Percentiles rank a stretch among this genome's conserved stretches.
These are phyloP conservation scores for Pseudopipra pipra DNA, from an alignment of 2,113 vertebrate species.

Conservation along the genomic window DNA sequence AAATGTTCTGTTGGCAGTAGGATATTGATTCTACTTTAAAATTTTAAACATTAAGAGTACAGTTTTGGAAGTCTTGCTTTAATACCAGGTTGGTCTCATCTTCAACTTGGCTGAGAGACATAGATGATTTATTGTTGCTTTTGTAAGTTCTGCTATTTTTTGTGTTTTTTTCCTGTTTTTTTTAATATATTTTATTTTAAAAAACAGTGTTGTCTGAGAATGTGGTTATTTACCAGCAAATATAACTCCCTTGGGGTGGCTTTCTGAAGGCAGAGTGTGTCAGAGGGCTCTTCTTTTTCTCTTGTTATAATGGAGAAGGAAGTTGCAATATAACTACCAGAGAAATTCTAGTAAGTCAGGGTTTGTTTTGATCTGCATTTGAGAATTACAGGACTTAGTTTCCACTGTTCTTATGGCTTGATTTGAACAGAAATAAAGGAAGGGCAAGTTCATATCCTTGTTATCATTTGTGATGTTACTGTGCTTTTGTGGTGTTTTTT, in stretches of 20 bases:
- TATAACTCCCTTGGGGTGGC: background rate
- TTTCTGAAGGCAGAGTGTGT: conserved; percentile 2
- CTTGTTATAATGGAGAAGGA: background rate
- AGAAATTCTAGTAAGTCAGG: background rate
- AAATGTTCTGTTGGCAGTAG: background rate
- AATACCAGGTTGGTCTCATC: background rate
- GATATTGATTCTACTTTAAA: background rate
- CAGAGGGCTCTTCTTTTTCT: background rate
- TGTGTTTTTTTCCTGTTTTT: fast-evolving
- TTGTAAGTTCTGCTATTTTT: background rate
- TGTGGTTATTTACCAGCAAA: background rate
- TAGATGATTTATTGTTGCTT: background rate
- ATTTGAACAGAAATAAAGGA: background rate
- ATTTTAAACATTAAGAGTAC: background rate
- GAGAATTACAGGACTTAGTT: background rate
- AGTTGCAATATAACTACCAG: background rate
- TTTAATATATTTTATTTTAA: background rate
- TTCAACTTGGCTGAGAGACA: background rate
- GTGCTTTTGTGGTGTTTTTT: background rate
- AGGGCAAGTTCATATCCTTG: background rate
- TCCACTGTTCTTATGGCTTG: background rate
- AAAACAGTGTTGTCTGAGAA: background rate
- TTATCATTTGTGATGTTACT: background rate
- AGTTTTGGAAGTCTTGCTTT: background rate
- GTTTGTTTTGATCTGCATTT: background rate